Evolutionary conservation across 2,888 invertebrate species (phyloP).

Genomic region (Melieria omissa): DNA sequence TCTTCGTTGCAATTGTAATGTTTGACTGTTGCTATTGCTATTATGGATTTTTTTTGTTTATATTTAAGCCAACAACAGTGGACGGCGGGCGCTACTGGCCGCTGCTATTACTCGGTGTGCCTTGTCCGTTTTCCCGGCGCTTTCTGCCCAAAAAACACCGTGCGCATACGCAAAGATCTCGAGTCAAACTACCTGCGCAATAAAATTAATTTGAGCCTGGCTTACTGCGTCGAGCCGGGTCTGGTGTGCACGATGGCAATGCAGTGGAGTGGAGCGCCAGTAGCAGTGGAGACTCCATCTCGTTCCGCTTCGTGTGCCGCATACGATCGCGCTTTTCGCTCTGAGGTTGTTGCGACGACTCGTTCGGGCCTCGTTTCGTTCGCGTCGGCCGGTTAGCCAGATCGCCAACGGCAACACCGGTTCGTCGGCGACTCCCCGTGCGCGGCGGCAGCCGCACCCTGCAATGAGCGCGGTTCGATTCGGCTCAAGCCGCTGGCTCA

Average conservation of each 20-base stretch:
- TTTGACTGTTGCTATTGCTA: not conserved
- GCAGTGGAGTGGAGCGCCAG: not conserved
- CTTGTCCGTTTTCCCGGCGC: no score
- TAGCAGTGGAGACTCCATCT: not conserved
- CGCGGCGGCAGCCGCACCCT: no score
- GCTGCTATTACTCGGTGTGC: no score
- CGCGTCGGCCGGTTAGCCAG: no score
- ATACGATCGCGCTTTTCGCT: not conserved
- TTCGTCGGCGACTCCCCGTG: no score
- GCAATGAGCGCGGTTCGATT: no score
- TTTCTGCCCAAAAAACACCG: not conserved
- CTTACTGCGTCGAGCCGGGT: not conserved
- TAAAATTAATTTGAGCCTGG: conserved; percentile 2
- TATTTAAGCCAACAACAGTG: not conserved
- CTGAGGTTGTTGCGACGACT: no score
- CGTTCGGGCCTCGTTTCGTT: no score
- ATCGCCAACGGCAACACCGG: no score
- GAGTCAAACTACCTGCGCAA: conserved; percentile 20
- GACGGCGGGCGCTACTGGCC: no score
- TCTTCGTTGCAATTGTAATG: no score
- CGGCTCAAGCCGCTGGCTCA: no score
- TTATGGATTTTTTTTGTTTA: not conserved
- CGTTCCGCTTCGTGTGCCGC: conserved; percentile 22
- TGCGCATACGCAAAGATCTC: conserved; percentile 21
- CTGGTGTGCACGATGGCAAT: conserved; percentile 12